These are phyloP conservation scores for Catostomus latipinnis DNA, from an alignment of 2,797 vertebrate species.

Conservation along the genomic window DNA sequence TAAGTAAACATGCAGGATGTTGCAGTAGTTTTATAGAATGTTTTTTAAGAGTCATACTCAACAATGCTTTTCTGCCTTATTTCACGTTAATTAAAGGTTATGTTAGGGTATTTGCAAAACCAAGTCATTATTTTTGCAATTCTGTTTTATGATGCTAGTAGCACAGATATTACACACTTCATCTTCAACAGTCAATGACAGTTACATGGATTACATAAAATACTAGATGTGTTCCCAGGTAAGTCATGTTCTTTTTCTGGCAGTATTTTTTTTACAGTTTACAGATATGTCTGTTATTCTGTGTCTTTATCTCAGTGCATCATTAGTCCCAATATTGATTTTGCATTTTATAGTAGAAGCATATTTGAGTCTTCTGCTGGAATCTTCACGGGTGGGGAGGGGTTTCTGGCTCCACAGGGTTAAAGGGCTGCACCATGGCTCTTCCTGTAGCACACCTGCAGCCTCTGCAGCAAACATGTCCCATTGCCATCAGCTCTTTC, in stretches of 20 bases:
- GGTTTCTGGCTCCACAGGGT: constrained; percentile 66
- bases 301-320: constrained; percentile 12
- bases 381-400: constrained; percentile 56
- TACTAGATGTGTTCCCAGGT: background rate
- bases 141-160: too few species aligned
- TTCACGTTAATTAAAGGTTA: too few species aligned
- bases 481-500: constrained; percentile 69
- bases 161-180: too few species aligned
- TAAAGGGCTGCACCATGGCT: constrained; percentile 73
- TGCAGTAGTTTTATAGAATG: too few species aligned
- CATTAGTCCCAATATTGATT: background rate
- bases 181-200: too few species aligned
- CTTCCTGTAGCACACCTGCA: constrained; percentile 60
- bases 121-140: too few species aligned
- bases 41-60: too few species aligned
- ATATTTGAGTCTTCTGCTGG: background rate
- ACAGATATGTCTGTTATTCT: background rate
- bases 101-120: too few species aligned
- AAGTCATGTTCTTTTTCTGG: background rate
- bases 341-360: background rate
- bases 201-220: background rate
- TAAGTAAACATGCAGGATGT: too few species aligned
- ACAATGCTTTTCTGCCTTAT: too few species aligned
- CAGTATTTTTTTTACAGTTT: background rate
- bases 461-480: constrained; percentile 58